phyloP scores from a whole-genome alignment of 2,888 invertebrate species.

The Meiosimyza decipiens region DNA sequence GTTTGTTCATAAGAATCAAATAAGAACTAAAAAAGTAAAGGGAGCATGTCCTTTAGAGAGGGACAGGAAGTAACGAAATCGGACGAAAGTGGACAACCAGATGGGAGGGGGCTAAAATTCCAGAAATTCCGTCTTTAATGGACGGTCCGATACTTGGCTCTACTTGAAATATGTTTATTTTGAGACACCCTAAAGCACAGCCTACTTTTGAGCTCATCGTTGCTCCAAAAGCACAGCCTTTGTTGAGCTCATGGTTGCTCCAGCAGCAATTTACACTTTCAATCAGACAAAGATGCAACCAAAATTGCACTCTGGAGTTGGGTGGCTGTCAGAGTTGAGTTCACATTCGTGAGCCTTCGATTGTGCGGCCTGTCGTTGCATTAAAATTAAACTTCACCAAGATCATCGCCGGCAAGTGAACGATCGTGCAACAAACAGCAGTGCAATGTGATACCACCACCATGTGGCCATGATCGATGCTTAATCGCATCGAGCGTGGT shows the following conservation, averaged over 20 bases:
- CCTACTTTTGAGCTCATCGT: background rate
- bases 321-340: constrained; percentile 30
- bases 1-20: no score
- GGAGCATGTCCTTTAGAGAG: no score
- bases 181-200: no score
- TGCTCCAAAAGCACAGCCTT: constrained; percentile 18
- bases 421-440: background rate
- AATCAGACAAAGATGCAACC: constrained; percentile 7
- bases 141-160: no score
- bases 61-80: no score
- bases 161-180: no score
- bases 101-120: no score
- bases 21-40: no score
- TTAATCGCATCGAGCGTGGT: constrained; percentile 17
- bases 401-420: constrained; percentile 6
- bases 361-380: background rate
- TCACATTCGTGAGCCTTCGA: constrained; percentile 25
- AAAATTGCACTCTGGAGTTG: constrained; percentile 21
- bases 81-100: no score
- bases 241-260: background rate
- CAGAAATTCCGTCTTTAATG: no score
- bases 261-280: constrained; percentile 38
- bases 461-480: constrained; percentile 31
- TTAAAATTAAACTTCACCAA: background rate
- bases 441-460: constrained; percentile 18